Evolutionary conservation across 2,113 vertebrate genomes (phyloP), one percentile per base, ranked within the genome.

Genomic region (Mystacornis crossleyi): DNA sequence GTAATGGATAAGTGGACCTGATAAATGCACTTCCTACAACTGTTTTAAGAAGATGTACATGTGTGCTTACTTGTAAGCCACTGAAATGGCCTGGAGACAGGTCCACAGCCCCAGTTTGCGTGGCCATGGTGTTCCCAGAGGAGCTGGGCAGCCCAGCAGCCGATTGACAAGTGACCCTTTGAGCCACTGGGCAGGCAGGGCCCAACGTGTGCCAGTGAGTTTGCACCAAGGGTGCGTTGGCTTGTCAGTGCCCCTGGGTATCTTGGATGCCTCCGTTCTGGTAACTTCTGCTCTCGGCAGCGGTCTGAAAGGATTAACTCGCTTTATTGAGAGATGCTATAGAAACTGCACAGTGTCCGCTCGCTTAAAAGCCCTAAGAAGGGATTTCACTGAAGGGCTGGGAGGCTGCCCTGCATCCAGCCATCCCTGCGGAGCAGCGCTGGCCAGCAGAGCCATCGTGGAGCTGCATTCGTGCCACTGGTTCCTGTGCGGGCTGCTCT

Each of bases 121-220:
- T 34, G 14, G 34, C 25, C 9, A 1, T 31, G 43, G 25, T 36
- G 20, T 47, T 80, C 34, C 12, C 73, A 31, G 31, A 33, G 34
- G 25, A 48, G 20, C 57, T 80, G 57, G 42, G 42, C 57, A 38
- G 61, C 20, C 61, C 36, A 58, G 43, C 25, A 75, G 31, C 25
- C 50, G 31, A 31, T 17, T 20, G 24, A 50, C 43, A 31, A 48
- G 20, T 0, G 3, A 50, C 25, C 13, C 36, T 50, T 58, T 26
- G 25, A 42, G 43, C 25, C 34, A 50, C 48, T 29, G 61, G 71
- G 31, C 34, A 34, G 34, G 34, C 38, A 29, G 51, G 34, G 29
- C 34, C 12, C 25, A 34, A 8, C 4, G 0, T 4, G 10, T 13
- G 6, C 13, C 33, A 24, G 24, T 0, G 2, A 42, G 12, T 23